phyloP scores from a whole-genome alignment of 2,888 invertebrate species.

The Alsophila aescularia region DNA sequence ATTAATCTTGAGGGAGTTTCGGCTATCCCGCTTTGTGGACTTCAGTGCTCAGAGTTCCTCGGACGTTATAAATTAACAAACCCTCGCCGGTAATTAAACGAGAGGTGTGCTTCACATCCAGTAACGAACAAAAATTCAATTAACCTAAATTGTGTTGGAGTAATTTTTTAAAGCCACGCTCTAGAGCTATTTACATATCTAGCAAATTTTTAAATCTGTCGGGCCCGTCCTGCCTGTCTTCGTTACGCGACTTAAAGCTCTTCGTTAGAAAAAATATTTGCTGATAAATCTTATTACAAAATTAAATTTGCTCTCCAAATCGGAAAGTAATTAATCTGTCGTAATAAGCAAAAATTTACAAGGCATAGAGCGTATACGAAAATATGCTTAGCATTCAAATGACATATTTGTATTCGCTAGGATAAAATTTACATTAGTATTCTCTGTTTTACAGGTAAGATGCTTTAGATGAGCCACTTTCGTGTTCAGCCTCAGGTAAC shows the following conservation, averaged over 20 bases:
- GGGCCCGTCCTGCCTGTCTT: constrained; percentile 44
- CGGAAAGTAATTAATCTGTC: constrained; percentile 44
- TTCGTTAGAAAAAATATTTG: constrained; percentile 49
- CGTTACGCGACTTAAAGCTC: constrained; percentile 38
- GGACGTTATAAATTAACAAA: constrained; percentile 81
- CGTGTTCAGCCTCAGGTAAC: constrained; percentile 39
- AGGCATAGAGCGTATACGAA: not conserved
- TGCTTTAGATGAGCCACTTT: constrained; percentile 15
- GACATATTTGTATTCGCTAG: not conserved
- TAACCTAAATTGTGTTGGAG: constrained; percentile 72
- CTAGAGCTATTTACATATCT: constrained; percentile 65
- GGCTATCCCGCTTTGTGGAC: constrained; percentile 72
- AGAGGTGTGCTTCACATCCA: constrained; percentile 76
- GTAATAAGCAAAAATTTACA: not conserved
- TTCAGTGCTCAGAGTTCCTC: constrained; percentile 71
- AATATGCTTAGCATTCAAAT: not conserved
- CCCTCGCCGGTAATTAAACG: constrained; percentile 77
- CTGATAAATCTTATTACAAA: constrained; percentile 47
- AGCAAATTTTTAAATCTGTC: constrained; percentile 60
- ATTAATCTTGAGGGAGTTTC: constrained; percentile 84
- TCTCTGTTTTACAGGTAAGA: constrained; percentile 52
- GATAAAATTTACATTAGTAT: constrained; percentile 16
- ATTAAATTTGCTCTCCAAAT: constrained; percentile 40
- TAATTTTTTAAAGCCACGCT: constrained; percentile 63
- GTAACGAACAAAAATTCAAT: constrained; percentile 79